Evolutionary conservation across 1,140 invertebrate genomes (phyloP), one percentile per base, ranked within the genome.

Genomic region (Diabrotica undecimpunctata): DNA sequence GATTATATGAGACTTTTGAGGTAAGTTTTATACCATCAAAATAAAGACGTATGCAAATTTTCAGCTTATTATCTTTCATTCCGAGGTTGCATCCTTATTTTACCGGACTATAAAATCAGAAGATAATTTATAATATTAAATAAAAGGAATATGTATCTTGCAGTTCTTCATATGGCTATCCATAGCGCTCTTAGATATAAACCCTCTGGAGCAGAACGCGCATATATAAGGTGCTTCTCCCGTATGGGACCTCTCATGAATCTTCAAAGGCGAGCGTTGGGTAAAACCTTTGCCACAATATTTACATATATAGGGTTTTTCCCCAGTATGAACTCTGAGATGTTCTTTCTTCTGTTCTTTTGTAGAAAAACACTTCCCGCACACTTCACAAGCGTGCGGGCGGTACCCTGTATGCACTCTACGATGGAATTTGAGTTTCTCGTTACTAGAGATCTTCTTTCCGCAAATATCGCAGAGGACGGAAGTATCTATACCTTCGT

Each of bases 201-300:
- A 87, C 0, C 84, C 84, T 73, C 88, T 85, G 7, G 81, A 78
- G 74, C 90, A 92, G 46, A 84, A 81, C 56, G 81, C 79, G 74
- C 90, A 92, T 67, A 83, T 82, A 75, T 90, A 91, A 0, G 90
- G 90, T 67, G 88, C 83, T 72, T 90, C 87, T 5, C 90, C 90
- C 37, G 88, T 90, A 78, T 92, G 90, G 71, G 88, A 81, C 71
- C 89, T 80, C 68, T 90, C 88, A 78, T 92, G 90, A 35, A 90
- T 90, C 62, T 89, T 85, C 9, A 92, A 80, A 25, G 84, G 86
- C 41, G 89, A 91, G 12, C 69, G 66, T 41, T 71, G 84, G 66
- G 85, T 84, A 66, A 87, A 87, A 0, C 84, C 82, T 70, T 87
- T 87, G 2, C 84, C 83, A 58, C 86, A 76, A 35, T 66, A 66